Percentiles rank a stretch among this genome's conserved stretches.
Conservation (phyloP, 2,797 vertebrate genomes). For the Poecilia wingei region DNA sequence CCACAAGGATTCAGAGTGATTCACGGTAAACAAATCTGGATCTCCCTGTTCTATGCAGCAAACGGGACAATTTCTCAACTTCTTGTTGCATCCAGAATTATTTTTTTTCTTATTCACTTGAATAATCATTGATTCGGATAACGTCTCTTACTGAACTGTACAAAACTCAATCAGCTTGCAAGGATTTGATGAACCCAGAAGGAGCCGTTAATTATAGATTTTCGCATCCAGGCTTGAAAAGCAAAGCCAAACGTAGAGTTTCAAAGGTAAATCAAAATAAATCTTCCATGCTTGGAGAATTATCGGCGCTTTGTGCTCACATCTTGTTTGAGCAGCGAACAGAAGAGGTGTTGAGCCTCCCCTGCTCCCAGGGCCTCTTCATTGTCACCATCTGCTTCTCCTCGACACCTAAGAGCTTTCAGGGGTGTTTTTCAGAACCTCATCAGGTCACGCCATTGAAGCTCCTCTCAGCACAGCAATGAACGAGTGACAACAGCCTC, state of each 20-base stretch:
- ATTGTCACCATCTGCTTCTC: conserved; percentile 71
- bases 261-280: conserved; percentile 12
- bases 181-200: not conserved
- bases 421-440: conserved; percentile 57
- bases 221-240: conserved; percentile 2
- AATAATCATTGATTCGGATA: not conserved
- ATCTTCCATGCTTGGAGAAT: conserved; percentile 29
- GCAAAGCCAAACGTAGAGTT: not conserved
- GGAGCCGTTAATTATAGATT: not conserved
- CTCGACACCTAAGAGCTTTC: conserved; percentile 64
- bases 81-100: not conserved
- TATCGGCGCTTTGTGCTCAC: conserved; percentile 42
- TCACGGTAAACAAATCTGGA: not conserved
- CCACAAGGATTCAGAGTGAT: not conserved
- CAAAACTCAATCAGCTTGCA: not conserved
- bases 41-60: not conserved
- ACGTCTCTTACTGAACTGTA: not conserved
- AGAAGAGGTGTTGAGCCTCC: conserved; percentile 42
- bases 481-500: conserved; percentile 79
- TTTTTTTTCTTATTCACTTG: not conserved
- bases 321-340: conserved; percentile 35
- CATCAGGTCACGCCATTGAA: conserved; percentile 63
- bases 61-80: not conserved
- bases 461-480: conserved; percentile 74
- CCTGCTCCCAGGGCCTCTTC: conserved; percentile 50